These are phyloP conservation scores for Daubentonia madagascariensis DNA, from an alignment of 2,113 vertebrate species.

Conservation along the genomic window DNA sequence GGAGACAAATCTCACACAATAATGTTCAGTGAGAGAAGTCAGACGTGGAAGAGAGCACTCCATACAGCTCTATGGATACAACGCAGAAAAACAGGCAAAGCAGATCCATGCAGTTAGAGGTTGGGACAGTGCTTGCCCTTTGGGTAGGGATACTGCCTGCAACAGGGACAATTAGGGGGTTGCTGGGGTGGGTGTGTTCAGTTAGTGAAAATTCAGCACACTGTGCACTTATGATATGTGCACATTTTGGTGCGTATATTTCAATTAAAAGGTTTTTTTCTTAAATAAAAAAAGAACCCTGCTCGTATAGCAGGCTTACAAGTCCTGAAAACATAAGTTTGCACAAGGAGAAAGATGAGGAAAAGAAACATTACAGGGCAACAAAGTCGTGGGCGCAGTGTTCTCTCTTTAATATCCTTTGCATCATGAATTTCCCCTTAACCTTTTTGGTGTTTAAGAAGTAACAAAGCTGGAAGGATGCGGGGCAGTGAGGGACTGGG, in stretches of 20 bases:
- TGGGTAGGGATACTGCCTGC: too few species aligned
- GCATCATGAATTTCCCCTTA: too few species aligned
- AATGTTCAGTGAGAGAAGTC: neutral
- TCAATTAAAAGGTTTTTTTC: neutral
- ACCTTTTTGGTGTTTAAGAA: neutral
- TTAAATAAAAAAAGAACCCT: neutral
- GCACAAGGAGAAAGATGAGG: neutral
- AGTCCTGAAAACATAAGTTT: neutral
- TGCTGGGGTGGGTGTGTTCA: neutral
- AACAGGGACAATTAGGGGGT: too few species aligned
- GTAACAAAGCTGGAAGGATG: neutral
- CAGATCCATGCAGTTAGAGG: neutral
- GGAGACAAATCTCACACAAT: neutral
- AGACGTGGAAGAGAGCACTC: neutral
- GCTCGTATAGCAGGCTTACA: neutral
- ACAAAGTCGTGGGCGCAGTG: neutral
- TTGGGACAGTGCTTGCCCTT: neutral
- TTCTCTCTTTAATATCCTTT: neutral
- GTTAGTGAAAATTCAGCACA: neutral
- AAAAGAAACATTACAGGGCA: neutral
- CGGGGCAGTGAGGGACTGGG: too few species aligned
- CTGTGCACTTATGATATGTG: fast-evolving
- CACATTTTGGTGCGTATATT: neutral
- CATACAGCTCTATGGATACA: neutral
- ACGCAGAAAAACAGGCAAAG: neutral